These are phyloP conservation scores for Probosciger aterrimus DNA, from an alignment of 2,113 vertebrate genomes.

Conservation along the genomic window DNA sequence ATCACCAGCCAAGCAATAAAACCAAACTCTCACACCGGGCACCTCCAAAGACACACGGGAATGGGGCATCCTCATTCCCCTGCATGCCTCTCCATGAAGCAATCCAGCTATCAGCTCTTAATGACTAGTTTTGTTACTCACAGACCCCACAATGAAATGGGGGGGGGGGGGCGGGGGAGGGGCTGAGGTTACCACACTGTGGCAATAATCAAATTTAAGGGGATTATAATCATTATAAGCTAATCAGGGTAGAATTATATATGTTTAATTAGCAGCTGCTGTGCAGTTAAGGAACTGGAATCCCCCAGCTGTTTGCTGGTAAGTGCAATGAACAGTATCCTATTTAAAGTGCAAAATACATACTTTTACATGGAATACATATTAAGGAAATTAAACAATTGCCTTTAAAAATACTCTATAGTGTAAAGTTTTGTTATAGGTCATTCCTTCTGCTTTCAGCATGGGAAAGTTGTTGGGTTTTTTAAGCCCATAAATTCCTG, in stretches of 20 bases:
- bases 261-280: constrained; percentile 65
- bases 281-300: constrained; percentile 22
- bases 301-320: constrained; percentile 50
- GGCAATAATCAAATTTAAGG: constrained; percentile 51
- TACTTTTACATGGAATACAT: background rate
- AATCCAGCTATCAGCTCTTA: constrained; percentile 1
- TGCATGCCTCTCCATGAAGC: background rate
- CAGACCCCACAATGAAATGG: background rate
- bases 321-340: constrained; percentile 26
- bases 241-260: constrained; percentile 53
- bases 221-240: constrained; percentile 51
- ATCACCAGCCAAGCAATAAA: background rate
- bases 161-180: background rate
- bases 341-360: constrained; percentile 6
- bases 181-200: background rate
- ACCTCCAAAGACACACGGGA: background rate
- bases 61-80: background rate
- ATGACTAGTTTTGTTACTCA: background rate
- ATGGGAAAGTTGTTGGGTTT: background rate
- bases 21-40: background rate
- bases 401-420: background rate
- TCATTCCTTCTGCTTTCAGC: background rate
- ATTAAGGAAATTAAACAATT: background rate
- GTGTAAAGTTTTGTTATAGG: background rate
- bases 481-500: background rate